A percentile compares a stretch with the other conserved stretches of the same genome.
phyloP scores from a whole-genome alignment of 92 coral and sea anemone species.

The Isaurus tuberculatus region DNA sequence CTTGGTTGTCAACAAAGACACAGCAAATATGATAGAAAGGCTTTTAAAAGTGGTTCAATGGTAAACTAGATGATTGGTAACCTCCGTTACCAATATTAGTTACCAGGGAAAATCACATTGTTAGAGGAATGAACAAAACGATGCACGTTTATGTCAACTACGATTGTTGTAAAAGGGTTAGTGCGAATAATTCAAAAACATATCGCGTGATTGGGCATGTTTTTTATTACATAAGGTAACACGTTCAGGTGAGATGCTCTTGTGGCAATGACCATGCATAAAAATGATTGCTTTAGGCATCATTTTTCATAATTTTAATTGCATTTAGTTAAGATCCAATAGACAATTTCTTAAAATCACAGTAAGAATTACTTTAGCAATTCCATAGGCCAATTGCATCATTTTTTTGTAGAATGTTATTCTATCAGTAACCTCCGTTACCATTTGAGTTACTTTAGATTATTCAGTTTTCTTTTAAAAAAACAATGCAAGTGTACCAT shows the following conservation, averaged over 20 bases:
- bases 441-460: constrained; percentile 9
- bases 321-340: constrained; percentile 6
- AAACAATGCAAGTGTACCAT: background rate
- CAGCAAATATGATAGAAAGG: constrained; percentile 8
- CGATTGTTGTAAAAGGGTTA: constrained; percentile 7
- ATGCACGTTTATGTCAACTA: background rate
- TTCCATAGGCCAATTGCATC: constrained; percentile 15
- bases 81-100: constrained; percentile 8
- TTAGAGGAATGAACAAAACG: constrained; percentile 7
- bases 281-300: background rate
- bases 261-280: background rate
- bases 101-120: background rate
- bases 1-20: constrained; percentile 8
- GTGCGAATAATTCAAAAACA: background rate
- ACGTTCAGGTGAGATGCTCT: constrained; percentile 6
- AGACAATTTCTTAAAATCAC: constrained; percentile 5
- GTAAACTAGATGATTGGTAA: constrained; percentile 7
- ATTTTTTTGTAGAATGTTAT: constrained; percentile 1
- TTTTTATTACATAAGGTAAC: constrained; percentile 4
- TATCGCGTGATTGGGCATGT: constrained; percentile 3
- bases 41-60: background rate
- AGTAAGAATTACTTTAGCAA: constrained; percentile 8
- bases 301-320: constrained; percentile 3
- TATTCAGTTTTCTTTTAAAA: constrained; percentile 2
- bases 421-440: constrained; percentile 11